These are phyloP conservation scores for Myrmecobius fasciatus DNA, from an alignment of 2,113 vertebrate species.

Conservation along the genomic window DNA sequence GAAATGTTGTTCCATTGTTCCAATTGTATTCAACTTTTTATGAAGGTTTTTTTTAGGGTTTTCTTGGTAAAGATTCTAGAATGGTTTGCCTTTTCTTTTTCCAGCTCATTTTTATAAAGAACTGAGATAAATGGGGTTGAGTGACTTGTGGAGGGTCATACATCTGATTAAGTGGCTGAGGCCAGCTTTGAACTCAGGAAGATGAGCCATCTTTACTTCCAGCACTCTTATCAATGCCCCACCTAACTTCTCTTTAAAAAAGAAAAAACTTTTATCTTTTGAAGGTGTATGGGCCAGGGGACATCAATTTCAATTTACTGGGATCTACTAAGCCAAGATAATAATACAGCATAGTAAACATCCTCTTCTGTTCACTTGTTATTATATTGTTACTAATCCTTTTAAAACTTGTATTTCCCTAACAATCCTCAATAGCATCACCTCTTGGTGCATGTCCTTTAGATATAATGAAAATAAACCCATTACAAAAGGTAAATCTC, in stretches of 20 bases:
- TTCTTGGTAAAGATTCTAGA: background rate
- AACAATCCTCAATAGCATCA: background rate
- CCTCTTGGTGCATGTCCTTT: background rate
- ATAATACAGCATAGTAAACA: background rate
- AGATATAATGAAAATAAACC: background rate
- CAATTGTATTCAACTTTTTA: background rate
- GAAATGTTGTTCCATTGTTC: background rate
- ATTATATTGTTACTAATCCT: background rate
- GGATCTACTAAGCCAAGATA: background rate
- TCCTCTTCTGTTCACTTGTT: background rate
- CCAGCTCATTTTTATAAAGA: background rate
- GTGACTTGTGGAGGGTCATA: background rate
- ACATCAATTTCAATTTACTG: background rate
- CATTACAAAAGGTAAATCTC: rapidly evolving
- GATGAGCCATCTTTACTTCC: background rate
- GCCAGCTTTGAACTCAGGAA: background rate
- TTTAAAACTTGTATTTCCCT: background rate
- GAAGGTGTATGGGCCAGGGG: background rate
- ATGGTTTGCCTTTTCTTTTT: background rate
- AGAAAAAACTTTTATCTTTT: conserved; percentile 1
- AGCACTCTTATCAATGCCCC: background rate
- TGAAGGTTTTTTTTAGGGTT: background rate
- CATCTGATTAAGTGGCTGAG: background rate
- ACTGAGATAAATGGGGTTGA: background rate
- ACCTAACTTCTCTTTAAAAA: background rate